Base-by-base conservation (phyloP, 2,113 vertebrate genomes). In the Clupea harengus region DNA sequence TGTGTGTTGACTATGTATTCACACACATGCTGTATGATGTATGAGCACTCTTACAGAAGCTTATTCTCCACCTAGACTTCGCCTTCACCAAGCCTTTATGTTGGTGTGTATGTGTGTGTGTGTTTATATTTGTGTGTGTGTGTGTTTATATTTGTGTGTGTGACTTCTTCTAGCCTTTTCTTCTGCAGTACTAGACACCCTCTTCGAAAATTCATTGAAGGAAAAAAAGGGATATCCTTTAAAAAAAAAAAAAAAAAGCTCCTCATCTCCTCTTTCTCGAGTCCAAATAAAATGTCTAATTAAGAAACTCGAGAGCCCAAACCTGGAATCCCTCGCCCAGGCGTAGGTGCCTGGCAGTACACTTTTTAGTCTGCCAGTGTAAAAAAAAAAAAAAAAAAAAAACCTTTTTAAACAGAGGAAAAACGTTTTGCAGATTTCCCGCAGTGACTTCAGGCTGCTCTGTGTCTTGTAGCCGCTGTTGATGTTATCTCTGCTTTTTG, bases 391-490 rank as follows among this genome's bases (percentile, higher is more conserved):
- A 81, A 81, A 45, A 9, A 9, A 17, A 81, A 45, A 47, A 46
- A 46, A 3, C 3, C 52, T 54, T 54, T 18, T 54, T 17, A 54
- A 54, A 54, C 9, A 54, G 52, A 54, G 3, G 17, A 18, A 17
- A 54, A 54, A 54, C 52, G 15, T 54, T 84, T 64, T 47, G 84
- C 8, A 50, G 67, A 67, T 80, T 13, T 52, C 45, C 22, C 67
- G 2, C 54, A 25, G 52, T 81, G 84, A 57, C 75, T 57, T n/a
- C 6, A 20, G 22, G 75, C 83, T 54, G 47, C 81, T 46, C 46
- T 54, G 60, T 81, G 60, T 81, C 84, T 88, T 88, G 46, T 86
- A 49, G 20, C 85, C 84, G 84, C 46, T 86, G 83, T 84, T 82
- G 85, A 47, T 88, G 85, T 88, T 84, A 82, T 85, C 86, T 44